These are phyloP conservation scores for Enhydra lutris DNA, from an alignment of 2,113 vertebrate genomes.

Conservation along the genomic window DNA sequence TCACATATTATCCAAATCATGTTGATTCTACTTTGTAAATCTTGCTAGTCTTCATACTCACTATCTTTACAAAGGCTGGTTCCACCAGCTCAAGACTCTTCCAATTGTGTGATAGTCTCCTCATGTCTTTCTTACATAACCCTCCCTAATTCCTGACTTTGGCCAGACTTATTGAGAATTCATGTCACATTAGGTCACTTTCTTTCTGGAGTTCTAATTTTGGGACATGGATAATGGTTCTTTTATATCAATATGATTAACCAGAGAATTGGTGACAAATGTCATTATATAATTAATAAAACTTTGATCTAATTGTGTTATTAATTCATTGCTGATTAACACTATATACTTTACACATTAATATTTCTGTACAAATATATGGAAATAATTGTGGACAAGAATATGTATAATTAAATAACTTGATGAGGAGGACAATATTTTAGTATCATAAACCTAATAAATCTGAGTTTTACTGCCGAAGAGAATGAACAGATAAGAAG, in stretches of 20 bases:
- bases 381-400: background rate
- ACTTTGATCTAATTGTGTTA: background rate
- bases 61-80: background rate
- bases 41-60: background rate
- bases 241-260: background rate
- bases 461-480: background rate
- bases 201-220: background rate
- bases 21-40: background rate
- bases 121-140: background rate
- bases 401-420: background rate
- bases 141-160: background rate
- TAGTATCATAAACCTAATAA: background rate
- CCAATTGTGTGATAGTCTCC: background rate
- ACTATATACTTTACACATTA: background rate
- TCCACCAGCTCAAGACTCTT: background rate
- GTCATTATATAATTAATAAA: background rate
- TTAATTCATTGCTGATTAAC: background rate
- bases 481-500: background rate
- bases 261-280: background rate
- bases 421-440: background rate
- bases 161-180: background rate
- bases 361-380: background rate
- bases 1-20: background rate
- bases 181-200: background rate
- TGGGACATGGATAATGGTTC: background rate